Conservation (phyloP, 2,113 vertebrate species). For the Coregonus clupeaformis region DNA sequence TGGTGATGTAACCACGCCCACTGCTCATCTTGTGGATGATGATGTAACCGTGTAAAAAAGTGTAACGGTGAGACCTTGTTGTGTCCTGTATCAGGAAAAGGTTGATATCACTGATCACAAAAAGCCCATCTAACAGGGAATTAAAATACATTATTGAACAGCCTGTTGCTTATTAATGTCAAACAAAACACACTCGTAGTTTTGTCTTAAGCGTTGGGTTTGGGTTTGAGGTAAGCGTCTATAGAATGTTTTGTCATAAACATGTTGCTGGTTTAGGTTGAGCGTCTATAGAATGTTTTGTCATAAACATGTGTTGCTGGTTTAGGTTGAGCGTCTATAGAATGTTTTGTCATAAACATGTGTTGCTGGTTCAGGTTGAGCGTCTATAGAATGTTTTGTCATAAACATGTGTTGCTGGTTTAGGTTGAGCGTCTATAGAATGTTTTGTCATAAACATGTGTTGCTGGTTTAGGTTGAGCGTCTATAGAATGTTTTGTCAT, state of each 20-base stretch:
- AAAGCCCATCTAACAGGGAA: no score
- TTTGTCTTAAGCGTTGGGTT: neutral
- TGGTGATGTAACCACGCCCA: neutral
- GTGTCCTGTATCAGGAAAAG: neutral
- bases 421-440: no score
- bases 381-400: no score
- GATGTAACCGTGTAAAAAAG: conserved; percentile 9
- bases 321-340: neutral
- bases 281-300: neutral
- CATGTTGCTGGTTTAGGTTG: neutral
- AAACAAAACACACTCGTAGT: neutral
- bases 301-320: neutral
- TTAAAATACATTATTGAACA: no score
- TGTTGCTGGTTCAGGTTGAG: neutral
- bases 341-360: neutral
- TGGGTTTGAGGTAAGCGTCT: neutral
- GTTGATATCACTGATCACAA: no score
- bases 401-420: no score
- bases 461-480: no score
- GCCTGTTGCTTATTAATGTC: no score
- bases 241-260: neutral
- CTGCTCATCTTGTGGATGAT: conserved; percentile 33
- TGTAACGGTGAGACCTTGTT: neutral
- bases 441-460: no score
- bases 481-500: no score